Evolutionary conservation across 2,113 vertebrate species (phyloP).

Genomic region (Perognathus longimembris): DNA sequence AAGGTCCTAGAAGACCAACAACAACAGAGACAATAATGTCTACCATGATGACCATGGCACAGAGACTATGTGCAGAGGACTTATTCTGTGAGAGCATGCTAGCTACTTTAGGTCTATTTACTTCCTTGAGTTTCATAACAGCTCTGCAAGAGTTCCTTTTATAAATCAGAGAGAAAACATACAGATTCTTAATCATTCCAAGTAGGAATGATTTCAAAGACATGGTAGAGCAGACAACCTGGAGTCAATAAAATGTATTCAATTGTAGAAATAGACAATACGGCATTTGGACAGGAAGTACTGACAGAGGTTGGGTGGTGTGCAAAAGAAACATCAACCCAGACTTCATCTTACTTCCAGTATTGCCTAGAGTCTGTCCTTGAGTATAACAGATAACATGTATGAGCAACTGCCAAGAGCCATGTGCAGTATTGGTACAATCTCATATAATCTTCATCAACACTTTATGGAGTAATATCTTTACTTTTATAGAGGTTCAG

Average conservation of each 20-base stretch:
- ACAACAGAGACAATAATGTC: not conserved
- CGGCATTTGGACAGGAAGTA: not conserved
- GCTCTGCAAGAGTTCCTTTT: not conserved
- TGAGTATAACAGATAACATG: not conserved
- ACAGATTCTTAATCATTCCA: no score
- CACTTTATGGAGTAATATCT: not conserved
- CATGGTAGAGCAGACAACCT: not conserved
- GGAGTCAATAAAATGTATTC: not conserved
- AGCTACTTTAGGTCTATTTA: not conserved
- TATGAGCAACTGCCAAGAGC: not conserved
- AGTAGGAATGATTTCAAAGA: slow-evolving; percentile 1
- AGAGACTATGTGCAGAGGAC: not conserved
- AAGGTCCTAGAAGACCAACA: not conserved
- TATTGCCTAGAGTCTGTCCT: not conserved
- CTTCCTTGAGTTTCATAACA: not conserved
- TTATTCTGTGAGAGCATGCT: not conserved
- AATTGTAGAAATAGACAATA: not conserved
- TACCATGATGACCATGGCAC: not conserved
- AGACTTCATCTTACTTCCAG: not conserved
- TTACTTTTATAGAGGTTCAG: not conserved
- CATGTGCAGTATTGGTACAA: not conserved
- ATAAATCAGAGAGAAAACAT: not conserved
- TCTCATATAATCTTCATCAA: not conserved
- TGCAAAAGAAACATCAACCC: not conserved
- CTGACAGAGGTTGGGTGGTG: not conserved